These are phyloP conservation scores for Delphinapterus leucas DNA, from an alignment of 2,113 vertebrate genomes.

Conservation along the genomic window DNA sequence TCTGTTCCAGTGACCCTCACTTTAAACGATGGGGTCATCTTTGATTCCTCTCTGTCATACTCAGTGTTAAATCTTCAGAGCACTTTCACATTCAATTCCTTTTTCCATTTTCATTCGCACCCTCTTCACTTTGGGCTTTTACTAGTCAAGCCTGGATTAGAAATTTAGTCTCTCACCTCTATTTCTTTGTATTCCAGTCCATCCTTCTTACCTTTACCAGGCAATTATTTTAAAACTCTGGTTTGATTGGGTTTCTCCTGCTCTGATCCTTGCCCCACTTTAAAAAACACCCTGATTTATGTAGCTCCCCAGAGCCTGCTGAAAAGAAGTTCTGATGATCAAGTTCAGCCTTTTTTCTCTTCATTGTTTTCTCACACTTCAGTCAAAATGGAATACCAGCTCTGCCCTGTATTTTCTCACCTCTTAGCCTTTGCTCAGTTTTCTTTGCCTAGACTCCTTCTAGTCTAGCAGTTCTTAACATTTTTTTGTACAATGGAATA, in stretches of 20 bases:
- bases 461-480: not conserved
- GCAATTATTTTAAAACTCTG: not conserved
- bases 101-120: not conserved
- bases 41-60: not conserved
- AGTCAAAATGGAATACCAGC: not conserved
- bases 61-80: not conserved
- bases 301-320: not conserved
- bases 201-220: not conserved
- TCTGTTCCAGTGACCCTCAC: not conserved
- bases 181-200: not conserved
- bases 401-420: not conserved
- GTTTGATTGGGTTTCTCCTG: not conserved
- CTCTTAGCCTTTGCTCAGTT: not conserved
- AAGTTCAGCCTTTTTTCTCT: not conserved
- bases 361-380: not conserved
- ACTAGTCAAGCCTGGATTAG: not conserved
- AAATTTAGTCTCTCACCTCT: not conserved
- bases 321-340: not conserved
- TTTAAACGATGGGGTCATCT: not conserved
- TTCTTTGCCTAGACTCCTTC: not conserved
- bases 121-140: not conserved
- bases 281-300: not conserved
- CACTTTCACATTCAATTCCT: not conserved
- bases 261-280: not conserved
- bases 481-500: not conserved